These are phyloP conservation scores for Diplodus puntazzo DNA, from an alignment of 2,797 vertebrate genomes.

Conservation along the genomic window DNA sequence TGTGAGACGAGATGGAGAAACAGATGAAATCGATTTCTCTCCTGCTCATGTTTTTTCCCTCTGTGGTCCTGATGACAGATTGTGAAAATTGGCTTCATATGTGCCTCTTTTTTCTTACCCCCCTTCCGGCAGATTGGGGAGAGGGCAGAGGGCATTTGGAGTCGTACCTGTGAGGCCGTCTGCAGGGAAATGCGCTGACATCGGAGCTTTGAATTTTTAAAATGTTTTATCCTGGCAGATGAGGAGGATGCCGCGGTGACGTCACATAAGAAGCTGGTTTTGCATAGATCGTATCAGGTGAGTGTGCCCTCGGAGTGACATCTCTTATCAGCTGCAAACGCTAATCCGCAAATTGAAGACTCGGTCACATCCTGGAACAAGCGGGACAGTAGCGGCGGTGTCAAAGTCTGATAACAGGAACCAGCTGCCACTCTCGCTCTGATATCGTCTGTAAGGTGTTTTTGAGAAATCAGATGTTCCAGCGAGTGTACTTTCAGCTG, in stretches of 20 bases:
- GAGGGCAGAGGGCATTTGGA: conserved; percentile 60
- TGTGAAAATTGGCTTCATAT: conserved; percentile 78
- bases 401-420: not conserved
- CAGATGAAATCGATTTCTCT: conserved; percentile 79
- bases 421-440: not conserved
- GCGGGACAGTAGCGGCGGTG: not conserved
- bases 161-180: conserved; percentile 56
- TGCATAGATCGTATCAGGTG: conserved; percentile 70
- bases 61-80: conserved; percentile 75
- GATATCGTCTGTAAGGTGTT: not conserved
- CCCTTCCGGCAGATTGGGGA: conserved; percentile 30
- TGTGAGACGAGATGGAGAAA: conserved; percentile 64
- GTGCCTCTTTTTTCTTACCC: conserved; percentile 36
- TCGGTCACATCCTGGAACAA: conserved; percentile 52
- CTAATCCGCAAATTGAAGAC: conserved; percentile 43
- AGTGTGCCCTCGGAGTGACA: conserved; percentile 41
- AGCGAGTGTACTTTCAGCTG: conserved; percentile 40
- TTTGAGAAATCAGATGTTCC: conserved; percentile 17
- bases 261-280: conserved; percentile 42
- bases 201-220: conserved; percentile 60
- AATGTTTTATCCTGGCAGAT: conserved; percentile 13
- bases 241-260: conserved; percentile 53
- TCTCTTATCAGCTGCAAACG: conserved; percentile 24
- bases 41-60: conserved; percentile 53
- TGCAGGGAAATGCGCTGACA: conserved; percentile 62